phyloP scores from a whole-genome alignment of 2,113 vertebrate species.

The Merops nubicus region DNA sequence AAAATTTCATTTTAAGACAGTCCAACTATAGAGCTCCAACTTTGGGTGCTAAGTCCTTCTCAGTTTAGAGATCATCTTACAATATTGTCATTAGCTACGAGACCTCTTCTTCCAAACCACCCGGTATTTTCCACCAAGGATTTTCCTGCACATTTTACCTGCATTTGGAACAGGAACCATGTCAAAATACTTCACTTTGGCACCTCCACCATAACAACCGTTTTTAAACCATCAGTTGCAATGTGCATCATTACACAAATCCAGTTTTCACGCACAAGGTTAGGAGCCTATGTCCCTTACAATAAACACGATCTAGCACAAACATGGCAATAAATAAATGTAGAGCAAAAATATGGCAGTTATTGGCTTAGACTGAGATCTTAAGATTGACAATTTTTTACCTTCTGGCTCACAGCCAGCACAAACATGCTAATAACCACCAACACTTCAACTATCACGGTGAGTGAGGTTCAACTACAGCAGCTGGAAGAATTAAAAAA shows the following conservation, averaged over 20 bases:
- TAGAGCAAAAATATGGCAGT: not conserved
- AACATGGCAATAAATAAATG: not conserved
- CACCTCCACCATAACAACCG: not conserved
- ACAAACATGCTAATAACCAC: not conserved
- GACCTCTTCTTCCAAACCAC: not conserved
- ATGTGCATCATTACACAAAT: not conserved
- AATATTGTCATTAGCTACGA: not conserved
- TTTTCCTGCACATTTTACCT: not conserved
- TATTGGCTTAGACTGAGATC: not conserved
- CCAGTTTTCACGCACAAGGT: not conserved
- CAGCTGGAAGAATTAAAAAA: not conserved
- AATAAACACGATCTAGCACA: slow-evolving; percentile 1
- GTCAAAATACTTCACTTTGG: not conserved
- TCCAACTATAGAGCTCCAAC: not conserved
- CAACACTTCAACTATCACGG: not conserved
- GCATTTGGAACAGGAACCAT: not conserved
- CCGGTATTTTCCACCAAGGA: not conserved
- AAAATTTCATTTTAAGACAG: slow-evolving; percentile 31
- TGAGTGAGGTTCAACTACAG: slow-evolving; percentile 1
- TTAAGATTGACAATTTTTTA: not conserved
- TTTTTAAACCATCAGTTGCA: not conserved
- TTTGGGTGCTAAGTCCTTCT: not conserved
- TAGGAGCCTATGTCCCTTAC: not conserved
- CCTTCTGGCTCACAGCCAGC: not conserved
- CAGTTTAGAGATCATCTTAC: not conserved